phyloP scores from a whole-genome alignment of 2,797 vertebrate genomes.

The Myripristis jacobus region DNA sequence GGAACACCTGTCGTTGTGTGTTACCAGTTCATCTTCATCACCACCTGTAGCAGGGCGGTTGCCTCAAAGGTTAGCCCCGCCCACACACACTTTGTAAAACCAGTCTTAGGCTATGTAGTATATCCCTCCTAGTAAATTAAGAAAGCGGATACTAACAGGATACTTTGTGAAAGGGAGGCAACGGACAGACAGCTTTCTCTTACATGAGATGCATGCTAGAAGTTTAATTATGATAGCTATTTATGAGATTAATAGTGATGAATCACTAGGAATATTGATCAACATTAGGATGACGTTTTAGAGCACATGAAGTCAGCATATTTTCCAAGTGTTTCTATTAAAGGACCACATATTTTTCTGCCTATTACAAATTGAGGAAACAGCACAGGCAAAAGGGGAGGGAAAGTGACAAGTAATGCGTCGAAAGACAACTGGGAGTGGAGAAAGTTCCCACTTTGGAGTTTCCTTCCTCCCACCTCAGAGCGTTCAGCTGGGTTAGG shows the following conservation, averaged over 20 bases:
- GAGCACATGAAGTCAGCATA: slow-evolving; percentile 5
- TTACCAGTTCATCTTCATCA: slow-evolving; percentile 52
- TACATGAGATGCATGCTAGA: slow-evolving; percentile 78
- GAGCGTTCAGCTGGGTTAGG: too few species aligned
- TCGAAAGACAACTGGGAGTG: too few species aligned
- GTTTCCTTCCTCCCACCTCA: too few species aligned
- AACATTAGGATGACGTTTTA: slow-evolving; percentile 16
- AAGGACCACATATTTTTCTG: slow-evolving; percentile 15
- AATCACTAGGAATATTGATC: slow-evolving; percentile 27
- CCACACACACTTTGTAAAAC: slow-evolving; percentile 27
- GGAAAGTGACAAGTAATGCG: neutral
- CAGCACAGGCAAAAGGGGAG: neutral
- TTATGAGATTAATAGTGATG: slow-evolving; percentile 20
- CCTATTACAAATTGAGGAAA: neutral
- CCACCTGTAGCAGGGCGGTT: slow-evolving; percentile 47
- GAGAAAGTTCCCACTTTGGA: too few species aligned
- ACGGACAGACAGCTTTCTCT: slow-evolving; percentile 58
- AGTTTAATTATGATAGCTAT: slow-evolving; percentile 39
- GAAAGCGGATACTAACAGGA: slow-evolving; percentile 52
- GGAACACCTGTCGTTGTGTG: slow-evolving; percentile 40
- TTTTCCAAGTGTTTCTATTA: slow-evolving; percentile 1
- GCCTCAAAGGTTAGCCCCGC: slow-evolving; percentile 30
- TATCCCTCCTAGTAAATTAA: slow-evolving; percentile 47
- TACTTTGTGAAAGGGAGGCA: slow-evolving; percentile 65
- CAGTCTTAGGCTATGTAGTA: slow-evolving; percentile 29